A percentile compares a stretch with the other conserved stretches of the same genome.
phyloP scores from a whole-genome alignment of 1,140 invertebrate species.

The Cecropterus lyciades region DNA sequence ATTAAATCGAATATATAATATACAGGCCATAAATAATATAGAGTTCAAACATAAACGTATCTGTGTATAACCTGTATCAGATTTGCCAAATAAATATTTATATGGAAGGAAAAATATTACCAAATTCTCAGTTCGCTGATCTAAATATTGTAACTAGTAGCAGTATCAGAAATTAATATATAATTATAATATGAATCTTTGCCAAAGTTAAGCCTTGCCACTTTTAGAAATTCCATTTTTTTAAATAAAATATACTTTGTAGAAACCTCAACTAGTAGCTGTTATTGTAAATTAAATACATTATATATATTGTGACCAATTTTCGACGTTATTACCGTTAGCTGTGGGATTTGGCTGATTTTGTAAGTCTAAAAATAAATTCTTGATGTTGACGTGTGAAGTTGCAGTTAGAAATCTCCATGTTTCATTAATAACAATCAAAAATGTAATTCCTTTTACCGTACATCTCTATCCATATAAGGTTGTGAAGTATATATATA shows the following conservation, averaged over 20 bases:
- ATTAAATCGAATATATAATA: no score
- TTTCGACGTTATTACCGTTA: conserved; percentile 43
- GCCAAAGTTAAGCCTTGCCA: neutral
- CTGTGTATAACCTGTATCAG: no score
- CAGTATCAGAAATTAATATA: no score
- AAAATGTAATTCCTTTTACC: neutral
- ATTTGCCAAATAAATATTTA: no score
- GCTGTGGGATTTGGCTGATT: conserved; percentile 8
- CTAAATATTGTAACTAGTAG: no score
- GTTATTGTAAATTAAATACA: conserved; percentile 47
- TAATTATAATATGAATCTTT: neutral
- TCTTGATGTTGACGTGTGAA: no score
- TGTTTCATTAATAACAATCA: no score
- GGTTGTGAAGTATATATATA: conserved; percentile 10
- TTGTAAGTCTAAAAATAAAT: neutral
- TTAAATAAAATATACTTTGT: neutral
- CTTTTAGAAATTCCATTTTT: neutral
- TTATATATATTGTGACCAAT: conserved; percentile 43
- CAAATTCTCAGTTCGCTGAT: no score
- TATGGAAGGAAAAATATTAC: no score
- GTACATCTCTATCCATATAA: conserved; percentile 9
- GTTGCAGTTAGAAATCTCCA: no score
- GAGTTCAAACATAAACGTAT: no score
- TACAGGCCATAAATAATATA: no score
- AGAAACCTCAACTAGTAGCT: neutral